Conservation (phyloP, 2,888 invertebrate species). For the Apamea anceps region DNA sequence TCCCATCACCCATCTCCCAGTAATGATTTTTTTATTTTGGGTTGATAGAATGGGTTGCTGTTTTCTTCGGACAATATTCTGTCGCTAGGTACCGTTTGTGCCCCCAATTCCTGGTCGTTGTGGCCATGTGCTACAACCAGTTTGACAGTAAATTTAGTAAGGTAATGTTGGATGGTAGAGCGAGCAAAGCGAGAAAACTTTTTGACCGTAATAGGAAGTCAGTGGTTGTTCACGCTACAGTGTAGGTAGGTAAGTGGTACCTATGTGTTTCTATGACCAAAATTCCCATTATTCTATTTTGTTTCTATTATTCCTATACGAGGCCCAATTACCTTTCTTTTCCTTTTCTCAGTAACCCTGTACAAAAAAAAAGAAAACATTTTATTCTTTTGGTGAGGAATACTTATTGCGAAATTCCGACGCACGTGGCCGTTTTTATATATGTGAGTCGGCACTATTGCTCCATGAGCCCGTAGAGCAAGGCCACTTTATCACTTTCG, state of each 20-base stretch:
- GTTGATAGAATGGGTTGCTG: too few relatives aligned
- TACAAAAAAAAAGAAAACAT: too few relatives aligned
- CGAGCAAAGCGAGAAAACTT: not conserved
- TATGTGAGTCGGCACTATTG: not conserved
- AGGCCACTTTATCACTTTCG: constrained; percentile 38
- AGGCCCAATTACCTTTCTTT: not conserved
- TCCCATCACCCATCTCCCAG: too few relatives aligned
- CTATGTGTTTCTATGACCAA: too few relatives aligned
- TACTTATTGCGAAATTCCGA: not conserved
- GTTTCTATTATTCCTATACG: not conserved
- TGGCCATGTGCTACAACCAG: too few relatives aligned
- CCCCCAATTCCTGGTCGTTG: too few relatives aligned
- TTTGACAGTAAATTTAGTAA: too few relatives aligned
- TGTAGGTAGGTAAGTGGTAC: not conserved
- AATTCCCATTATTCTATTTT: not conserved
- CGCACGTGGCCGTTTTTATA: not conserved
- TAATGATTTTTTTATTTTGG: too few relatives aligned
- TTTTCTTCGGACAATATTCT: not conserved
- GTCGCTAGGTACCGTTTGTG: too few relatives aligned
- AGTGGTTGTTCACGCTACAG: not conserved
- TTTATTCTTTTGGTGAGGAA: not conserved
- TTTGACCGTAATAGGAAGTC: not conserved
- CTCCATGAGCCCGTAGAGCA: constrained; percentile 29
- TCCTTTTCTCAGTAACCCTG: too few relatives aligned
- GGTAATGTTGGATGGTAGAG: too few relatives aligned